Percentiles rank a stretch among this genome's conserved stretches.
Evolutionary conservation across 2,888 invertebrate species (phyloP).

Genomic region (Scaptomyza caliginosa): DNA sequence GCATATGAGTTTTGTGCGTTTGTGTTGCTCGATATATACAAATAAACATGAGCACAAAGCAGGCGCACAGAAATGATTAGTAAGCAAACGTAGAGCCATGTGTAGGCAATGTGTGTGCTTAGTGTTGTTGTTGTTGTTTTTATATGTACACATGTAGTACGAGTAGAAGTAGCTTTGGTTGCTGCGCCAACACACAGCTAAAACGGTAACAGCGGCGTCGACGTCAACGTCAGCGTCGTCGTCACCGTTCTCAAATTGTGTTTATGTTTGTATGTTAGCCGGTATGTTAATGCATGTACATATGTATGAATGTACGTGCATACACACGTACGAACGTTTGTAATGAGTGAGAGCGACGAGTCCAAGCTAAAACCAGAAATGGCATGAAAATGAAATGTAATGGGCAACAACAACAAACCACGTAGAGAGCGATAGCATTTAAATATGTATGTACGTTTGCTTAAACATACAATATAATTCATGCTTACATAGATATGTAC

Average conservation of each 20-base stretch:
- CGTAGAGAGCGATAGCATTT: slow-evolving; percentile 34
- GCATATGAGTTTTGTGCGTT: slow-evolving; percentile 67
- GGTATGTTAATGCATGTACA: slow-evolving; percentile 37
- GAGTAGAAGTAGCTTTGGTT: slow-evolving; percentile 62
- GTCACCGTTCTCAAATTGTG: slow-evolving; percentile 69
- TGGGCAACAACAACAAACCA: slow-evolving; percentile 46
- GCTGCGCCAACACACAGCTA: slow-evolving; percentile 52
- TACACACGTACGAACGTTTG: slow-evolving; percentile 45
- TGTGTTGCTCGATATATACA: slow-evolving; percentile 81
- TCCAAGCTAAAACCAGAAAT: slow-evolving; percentile 72
- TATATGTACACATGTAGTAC: slow-evolving; percentile 36
- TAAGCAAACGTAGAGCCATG: slow-evolving; percentile 46
- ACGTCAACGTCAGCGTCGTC: slow-evolving; percentile 35
- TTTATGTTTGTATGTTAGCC: slow-evolving; percentile 55
- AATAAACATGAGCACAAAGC: slow-evolving; percentile 78
- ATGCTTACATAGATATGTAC: not conserved
- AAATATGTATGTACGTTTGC: slow-evolving; percentile 36
- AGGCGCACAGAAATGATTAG: slow-evolving; percentile 77
- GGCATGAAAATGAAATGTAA: slow-evolving; percentile 72
- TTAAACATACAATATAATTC: no score
- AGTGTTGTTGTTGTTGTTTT: slow-evolving; percentile 46
- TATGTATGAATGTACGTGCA: no score
- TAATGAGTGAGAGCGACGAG: slow-evolving; percentile 60
- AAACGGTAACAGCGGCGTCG: slow-evolving; percentile 63
- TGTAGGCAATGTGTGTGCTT: slow-evolving; percentile 53